Base-by-base conservation (phyloP, 1,140 invertebrate genomes). In the Kradibia gibbosae region DNA sequence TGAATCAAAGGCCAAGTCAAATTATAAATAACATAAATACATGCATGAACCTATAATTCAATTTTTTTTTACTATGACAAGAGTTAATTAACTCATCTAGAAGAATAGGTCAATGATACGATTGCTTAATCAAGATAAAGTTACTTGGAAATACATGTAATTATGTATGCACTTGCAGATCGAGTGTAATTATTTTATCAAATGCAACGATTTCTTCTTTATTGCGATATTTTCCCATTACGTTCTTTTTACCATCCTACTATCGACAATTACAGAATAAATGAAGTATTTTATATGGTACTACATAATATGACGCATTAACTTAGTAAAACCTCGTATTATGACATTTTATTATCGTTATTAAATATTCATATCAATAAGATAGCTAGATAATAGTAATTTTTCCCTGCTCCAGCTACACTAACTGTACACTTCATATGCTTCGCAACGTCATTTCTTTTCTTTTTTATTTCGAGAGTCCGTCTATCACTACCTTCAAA, bases 311-410 rank as follows among this genome's bases (percentile, higher is more conserved):
- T 83, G 82, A 83, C 84, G 78, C 85, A 87, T 84, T 86, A 83
- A 83, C 84, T 84, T 84, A 42, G 84, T 85, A 85, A 87, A 88
- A 86, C 86, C 86, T 83, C 80, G 83, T 82, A 80, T 85, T 83
- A 84, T 81, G 85, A 86, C 82, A 84, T 86, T 86, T 86, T 86
- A 87, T 87, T 87, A 88, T 84, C 85, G 84, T 85, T 87, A 87
- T 87, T 88, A 87, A 87, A 86, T 81, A 62, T 60, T 85, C 60
- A 48, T 34, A 79, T 31, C 82, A 86, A 86, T 83, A 22, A 25
- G 50, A 72, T 71, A 74, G 57, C 50, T 15, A 71, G 65, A 77
- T 39, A 62, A 77, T 78, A 78, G 76, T 82, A 82, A 82, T 82
- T 82, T 78, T 22, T 55, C 39, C 25, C 25, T 83, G 81, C 77